These are phyloP conservation scores for Helostoma temminkii DNA, from an alignment of 2,797 vertebrate genomes.

Conservation along the genomic window DNA sequence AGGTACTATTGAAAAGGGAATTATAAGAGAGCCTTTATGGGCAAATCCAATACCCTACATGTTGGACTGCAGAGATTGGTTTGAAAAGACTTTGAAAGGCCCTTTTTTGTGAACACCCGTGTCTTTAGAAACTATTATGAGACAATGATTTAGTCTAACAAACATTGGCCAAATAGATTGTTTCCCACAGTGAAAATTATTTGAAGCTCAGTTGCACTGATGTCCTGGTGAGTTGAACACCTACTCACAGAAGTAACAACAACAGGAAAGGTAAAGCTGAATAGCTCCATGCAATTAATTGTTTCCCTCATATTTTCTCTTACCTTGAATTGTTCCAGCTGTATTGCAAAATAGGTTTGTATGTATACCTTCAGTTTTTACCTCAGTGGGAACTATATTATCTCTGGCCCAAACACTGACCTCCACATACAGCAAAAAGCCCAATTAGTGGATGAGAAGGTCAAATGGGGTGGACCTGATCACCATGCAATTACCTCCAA, in stretches of 20 bases:
- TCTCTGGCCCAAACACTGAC: conserved; percentile 55
- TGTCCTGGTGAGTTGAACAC: conserved; percentile 51
- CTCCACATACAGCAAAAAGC: conserved; percentile 61
- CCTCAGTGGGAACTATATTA: conserved; percentile 36
- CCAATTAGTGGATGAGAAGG: conserved; percentile 75
- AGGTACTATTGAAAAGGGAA: conserved; percentile 64
- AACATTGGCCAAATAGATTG: conserved; percentile 39
- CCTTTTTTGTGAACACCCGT: conserved; percentile 51
- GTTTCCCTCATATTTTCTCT: conserved; percentile 18
- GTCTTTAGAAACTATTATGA: conserved; percentile 60
- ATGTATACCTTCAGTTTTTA: conserved; percentile 16
- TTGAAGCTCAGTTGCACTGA: conserved; percentile 51
- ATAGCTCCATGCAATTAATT: conserved; percentile 59
- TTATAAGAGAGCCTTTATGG: conserved; percentile 58
- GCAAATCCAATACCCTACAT: conserved; percentile 53
- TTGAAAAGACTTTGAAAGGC: conserved; percentile 63
- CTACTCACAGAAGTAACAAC: conserved; percentile 34
- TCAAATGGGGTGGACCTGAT: conserved; percentile 59
- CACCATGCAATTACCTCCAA: conserved; percentile 68
- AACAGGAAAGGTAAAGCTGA: conserved; percentile 31
- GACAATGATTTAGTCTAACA: conserved; percentile 64
- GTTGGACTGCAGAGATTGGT: conserved; percentile 45
- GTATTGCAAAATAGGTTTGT: conserved; percentile 22
- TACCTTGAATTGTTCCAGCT: not conserved
- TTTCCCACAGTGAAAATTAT: conserved; percentile 57